Evolutionary conservation across 23 tunicate species (phyloP).

Genomic region (Ciona savignyi): DNA sequence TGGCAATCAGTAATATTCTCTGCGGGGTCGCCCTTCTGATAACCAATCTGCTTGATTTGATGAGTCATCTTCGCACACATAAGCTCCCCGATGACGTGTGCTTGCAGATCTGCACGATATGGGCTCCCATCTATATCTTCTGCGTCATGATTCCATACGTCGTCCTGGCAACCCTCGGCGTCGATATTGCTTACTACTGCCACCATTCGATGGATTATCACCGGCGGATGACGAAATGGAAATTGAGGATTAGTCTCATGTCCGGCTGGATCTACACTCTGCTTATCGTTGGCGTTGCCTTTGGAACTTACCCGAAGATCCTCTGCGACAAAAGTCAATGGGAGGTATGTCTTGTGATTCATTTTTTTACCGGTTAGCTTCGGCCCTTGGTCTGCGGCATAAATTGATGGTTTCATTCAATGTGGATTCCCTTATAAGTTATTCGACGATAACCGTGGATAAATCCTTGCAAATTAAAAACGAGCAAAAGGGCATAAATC

Average conservation of each 20-base stretch:
- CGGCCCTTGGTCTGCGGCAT: neutral
- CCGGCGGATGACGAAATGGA: slow-evolving; percentile 30
- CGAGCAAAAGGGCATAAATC: too few relatives aligned
- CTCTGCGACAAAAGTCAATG: slow-evolving; percentile 33
- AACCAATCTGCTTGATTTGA: slow-evolving; percentile 14
- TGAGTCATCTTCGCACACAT: neutral
- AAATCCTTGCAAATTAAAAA: too few relatives aligned
- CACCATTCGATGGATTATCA: slow-evolving; percentile 64
- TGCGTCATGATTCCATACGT: slow-evolving; percentile 68
- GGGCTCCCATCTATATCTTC: slow-evolving; percentile 32
- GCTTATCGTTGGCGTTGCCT: slow-evolving; percentile 10
- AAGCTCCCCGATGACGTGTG: neutral
- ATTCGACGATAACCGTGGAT: too few relatives aligned
- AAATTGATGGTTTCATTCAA: too few relatives aligned
- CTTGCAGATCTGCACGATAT: slow-evolving; percentile 10
- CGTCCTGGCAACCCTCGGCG: slow-evolving; percentile 42
- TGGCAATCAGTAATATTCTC: slow-evolving; percentile 53
- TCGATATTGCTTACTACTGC: slow-evolving; percentile 78
- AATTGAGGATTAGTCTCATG: slow-evolving; percentile 6
- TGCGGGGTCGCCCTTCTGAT: slow-evolving; percentile 50
- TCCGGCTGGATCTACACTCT: slow-evolving; percentile 47
- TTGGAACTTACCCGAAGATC: slow-evolving; percentile 2
- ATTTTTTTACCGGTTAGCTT: too few relatives aligned
- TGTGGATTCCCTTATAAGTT: too few relatives aligned
- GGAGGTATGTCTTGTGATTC: slow-evolving; percentile 26